A percentile compares a stretch with the other conserved stretches of the same genome.
These are phyloP conservation scores for Coenobita brevimanus DNA, from an alignment of 1,140 invertebrate species.

Conservation along the genomic window DNA sequence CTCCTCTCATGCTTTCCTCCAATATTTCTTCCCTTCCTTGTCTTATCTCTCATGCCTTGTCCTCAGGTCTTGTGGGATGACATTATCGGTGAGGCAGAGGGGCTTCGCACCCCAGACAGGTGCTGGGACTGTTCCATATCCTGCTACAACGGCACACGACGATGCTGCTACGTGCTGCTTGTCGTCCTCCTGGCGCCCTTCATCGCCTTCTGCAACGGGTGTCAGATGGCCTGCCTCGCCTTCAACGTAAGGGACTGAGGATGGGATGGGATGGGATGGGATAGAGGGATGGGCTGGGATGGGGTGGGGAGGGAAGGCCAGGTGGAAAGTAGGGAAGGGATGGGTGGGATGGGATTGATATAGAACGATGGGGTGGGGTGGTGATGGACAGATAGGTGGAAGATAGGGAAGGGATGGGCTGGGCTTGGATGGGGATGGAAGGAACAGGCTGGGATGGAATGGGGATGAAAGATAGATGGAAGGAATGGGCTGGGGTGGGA, in stretches of 20 bases:
- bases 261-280: neutral
- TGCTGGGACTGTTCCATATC: slow-evolving; percentile 82
- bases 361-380: neutral
- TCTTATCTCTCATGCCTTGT: neutral
- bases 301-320: neutral
- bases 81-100: slow-evolving; percentile 85
- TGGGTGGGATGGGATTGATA: neutral
- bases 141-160: slow-evolving; percentile 81
- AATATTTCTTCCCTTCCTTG: neutral
- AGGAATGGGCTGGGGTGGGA: too few relatives aligned
- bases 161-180: slow-evolving; percentile 82
- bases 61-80: slow-evolving; percentile 84
- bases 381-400: neutral
- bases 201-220: slow-evolving; percentile 81
- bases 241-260: slow-evolving; percentile 78
- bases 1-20: neutral
- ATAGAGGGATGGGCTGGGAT: too few relatives aligned
- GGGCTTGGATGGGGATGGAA: too few relatives aligned
- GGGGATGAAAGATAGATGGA: too few relatives aligned
- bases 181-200: slow-evolving; percentile 81
- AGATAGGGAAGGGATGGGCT: neutral
- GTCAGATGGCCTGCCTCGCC: slow-evolving; percentile 83
- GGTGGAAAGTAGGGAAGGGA: neutral
- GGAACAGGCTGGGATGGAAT: too few relatives aligned
- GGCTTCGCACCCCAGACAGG: slow-evolving; percentile 82